Evolutionary conservation across 2,113 vertebrate species (phyloP), one percentile per base, ranked within the genome.

Genomic region (Empidonax traillii): DNA sequence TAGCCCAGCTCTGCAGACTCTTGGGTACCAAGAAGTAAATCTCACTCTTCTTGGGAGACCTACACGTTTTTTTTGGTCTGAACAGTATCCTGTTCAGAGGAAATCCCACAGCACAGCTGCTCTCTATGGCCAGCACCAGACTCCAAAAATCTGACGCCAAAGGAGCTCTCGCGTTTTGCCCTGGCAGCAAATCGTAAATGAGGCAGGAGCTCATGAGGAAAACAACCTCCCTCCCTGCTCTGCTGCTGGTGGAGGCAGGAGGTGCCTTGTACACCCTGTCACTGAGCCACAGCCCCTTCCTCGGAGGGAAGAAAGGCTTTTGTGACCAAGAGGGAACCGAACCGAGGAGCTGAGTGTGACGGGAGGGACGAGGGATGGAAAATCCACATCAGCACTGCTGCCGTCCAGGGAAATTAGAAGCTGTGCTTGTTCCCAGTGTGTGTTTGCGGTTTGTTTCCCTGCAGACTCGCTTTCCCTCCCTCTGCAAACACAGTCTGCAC

Each of bases 311-410:
- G 49, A 85, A 86, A 69, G 49, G 28, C 55, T 72, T 39, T 27
- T 0, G 27, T 69, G 61, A 28, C 9, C 2, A 4, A 4, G 49
- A 63, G 59, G n/a, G 41, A 56, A 46, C 66, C 0, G 0, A 58
- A 55, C 66, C 23, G 53, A 44, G 62, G 43, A 84, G 67, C 53
- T n/a, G 68, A 71, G 56, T 2, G 3, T 1, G 3, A 49, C 3
- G 20, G 44, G 51, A 76, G 65, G 65, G 74, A 49, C 33, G 68
- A 77, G 66, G 65, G 74, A 44, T 63, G 81, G 85, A 65, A 78
- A 91, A 78, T 55, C 55, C 72, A 30, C 76, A 23, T 28, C 76
- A 69, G 76, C 51, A 8, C 12, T 5, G 6, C 62, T 33, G 43
- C 13, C 2, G 1, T 37, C 52, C 49, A 43, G 43, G 65, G 66